Percentiles rank a stretch among this genome's conserved stretches.
These are phyloP conservation scores for Stegostoma tigrinum DNA, from an alignment of 2,113 vertebrate genomes.

Conservation along the genomic window DNA sequence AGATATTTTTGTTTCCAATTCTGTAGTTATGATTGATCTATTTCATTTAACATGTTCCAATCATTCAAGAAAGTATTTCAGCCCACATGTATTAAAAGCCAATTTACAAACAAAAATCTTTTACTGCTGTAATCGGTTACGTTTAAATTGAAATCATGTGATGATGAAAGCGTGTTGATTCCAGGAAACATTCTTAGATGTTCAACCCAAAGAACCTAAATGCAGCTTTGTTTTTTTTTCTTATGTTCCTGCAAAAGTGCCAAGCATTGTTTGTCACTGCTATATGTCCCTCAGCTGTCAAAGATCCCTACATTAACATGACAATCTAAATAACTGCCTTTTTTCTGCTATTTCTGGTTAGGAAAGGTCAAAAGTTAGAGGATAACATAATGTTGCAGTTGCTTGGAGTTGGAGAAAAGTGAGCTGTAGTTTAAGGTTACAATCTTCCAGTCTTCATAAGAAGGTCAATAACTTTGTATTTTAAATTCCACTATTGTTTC, in stretches of 20 bases:
- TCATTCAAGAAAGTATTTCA: background rate
- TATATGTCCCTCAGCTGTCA: background rate
- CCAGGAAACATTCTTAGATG: background rate
- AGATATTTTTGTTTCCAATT: constrained; percentile 4
- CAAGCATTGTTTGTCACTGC: background rate
- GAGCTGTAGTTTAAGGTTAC: background rate
- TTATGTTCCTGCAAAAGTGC: background rate
- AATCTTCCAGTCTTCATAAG: background rate
- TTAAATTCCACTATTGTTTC: background rate
- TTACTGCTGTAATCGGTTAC: background rate
- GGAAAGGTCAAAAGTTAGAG: background rate
- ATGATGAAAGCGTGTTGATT: background rate
- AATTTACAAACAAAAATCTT: background rate
- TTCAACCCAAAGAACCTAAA: background rate
- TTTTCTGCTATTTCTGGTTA: background rate
- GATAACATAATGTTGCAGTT: background rate
- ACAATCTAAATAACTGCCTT: background rate
- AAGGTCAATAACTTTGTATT: background rate
- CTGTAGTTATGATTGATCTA: background rate
- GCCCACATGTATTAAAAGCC: background rate
- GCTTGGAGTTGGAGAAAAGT: background rate
- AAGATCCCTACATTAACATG: background rate
- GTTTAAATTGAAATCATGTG: background rate
- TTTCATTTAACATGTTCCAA: background rate
- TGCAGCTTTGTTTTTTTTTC: background rate